Percentiles rank a stretch among this genome's conserved stretches.
These are phyloP conservation scores for Xanthorhoe spadicearia DNA, from an alignment of 2,888 invertebrate species.

Conservation along the genomic window DNA sequence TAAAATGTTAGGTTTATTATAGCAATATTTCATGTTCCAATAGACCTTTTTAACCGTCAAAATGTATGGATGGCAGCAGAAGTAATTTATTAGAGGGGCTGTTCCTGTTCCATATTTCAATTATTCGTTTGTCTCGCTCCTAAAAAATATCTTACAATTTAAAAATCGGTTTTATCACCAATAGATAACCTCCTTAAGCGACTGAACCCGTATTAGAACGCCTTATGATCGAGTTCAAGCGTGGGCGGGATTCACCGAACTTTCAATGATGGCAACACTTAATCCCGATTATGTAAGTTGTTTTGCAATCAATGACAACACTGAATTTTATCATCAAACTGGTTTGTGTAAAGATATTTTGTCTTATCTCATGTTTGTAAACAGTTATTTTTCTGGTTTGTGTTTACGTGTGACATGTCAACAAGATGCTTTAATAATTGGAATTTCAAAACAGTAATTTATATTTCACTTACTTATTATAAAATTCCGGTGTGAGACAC, in stretches of 20 bases:
- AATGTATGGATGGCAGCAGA: no score
- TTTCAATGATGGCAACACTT: conserved; percentile 42
- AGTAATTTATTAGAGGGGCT: no score
- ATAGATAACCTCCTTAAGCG: not conserved
- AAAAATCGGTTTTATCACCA: no score
- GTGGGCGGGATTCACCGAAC: conserved; percentile 46
- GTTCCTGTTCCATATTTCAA: no score
- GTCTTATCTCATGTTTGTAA: not conserved
- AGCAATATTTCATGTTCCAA: no score
- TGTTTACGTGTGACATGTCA: not conserved
- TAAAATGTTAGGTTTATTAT: not conserved
- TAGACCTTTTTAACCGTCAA: no score
- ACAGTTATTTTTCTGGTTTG: not conserved
- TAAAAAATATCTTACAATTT: no score
- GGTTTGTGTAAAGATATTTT: not conserved
- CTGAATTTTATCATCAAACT: conserved; percentile 1
- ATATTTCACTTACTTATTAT: no score
- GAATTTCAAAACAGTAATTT: no score
- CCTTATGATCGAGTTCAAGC: conserved; percentile 28
- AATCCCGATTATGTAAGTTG: conserved; percentile 44
- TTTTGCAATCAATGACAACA: conserved; percentile 34
- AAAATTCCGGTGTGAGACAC: no score
- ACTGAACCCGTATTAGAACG: conserved; percentile 28
- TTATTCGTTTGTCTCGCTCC: no score
- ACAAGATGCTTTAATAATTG: no score